Evolutionary conservation across 1,140 invertebrate genomes (phyloP), one percentile per base, ranked within the genome.

Genomic region (Diprion similis): DNA sequence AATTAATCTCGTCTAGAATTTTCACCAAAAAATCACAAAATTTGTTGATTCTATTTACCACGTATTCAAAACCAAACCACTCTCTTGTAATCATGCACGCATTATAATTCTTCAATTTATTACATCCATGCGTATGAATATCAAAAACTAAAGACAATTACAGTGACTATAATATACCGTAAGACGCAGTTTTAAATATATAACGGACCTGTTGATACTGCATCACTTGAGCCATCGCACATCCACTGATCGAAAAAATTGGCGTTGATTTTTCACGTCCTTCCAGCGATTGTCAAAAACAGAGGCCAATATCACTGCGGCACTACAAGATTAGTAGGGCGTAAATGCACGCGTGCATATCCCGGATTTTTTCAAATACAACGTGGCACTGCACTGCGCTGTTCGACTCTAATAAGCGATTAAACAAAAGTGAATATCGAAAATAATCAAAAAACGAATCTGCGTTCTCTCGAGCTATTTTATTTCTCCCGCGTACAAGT

Each of bases 181-280:
- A 37, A 37, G 1, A 37, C 24, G 24, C 24, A 37, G 1, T 37
- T n/a, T n/a, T n/a, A n/a, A n/a, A n/a, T n/a, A n/a, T 37, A 37
- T 37, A 37, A 59, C 79, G 67, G 47, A 85, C 83, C 83, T 85
- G 83, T 79, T 82, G 82, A 79, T 83, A 82, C 71, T 82, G 82
- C 83, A 84, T 83, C 46, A 83, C 79, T 79, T 83, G 79, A 37
- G 78, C 75, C 79, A 83, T 81, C 75, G 76, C 68, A 70, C 68
- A 46, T 37, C n/a, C 18, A 66, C 19, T 70, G 46, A 6, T 59
- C 51, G 6, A 59, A 59, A 51, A 15, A 13, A 59, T 47, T 72
- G 19, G 67, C 64, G 48, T 66, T 70, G 11, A 59, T 74, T 70
- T 46, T 66, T 24, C 71, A 46, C 46, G 37, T 65, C 24, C 69